phyloP scores from a whole-genome alignment of 1,140 invertebrate species.

The Limonius californicus region DNA sequence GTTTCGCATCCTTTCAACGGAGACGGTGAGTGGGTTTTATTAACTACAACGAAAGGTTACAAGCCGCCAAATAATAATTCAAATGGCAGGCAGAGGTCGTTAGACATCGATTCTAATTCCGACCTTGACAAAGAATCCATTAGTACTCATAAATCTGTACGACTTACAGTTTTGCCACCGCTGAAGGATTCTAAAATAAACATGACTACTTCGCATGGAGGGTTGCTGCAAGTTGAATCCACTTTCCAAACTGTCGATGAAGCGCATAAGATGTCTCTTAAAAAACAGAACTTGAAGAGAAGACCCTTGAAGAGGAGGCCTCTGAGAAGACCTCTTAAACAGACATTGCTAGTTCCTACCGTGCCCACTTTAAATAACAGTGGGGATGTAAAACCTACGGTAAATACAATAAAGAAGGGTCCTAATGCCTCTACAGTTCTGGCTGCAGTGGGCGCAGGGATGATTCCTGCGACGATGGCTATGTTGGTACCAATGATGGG shows the following conservation, averaged over 20 bases:
- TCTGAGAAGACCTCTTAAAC: background rate
- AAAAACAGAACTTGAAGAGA: conserved; percentile 29
- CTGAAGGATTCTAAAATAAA: conserved; percentile 59
- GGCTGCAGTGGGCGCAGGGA: conserved; percentile 70
- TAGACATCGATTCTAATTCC: conserved; percentile 41
- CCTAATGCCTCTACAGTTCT: conserved; percentile 51
- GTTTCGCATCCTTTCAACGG: conserved; percentile 57
- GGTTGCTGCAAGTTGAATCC: conserved; percentile 68
- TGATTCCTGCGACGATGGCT: conserved; percentile 74
- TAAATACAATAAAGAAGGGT: background rate
- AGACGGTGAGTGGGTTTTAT: conserved; percentile 70
- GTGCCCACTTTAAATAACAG: background rate
- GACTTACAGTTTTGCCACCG: conserved; percentile 67
- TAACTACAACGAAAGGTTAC: conserved; percentile 74
- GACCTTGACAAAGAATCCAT: conserved; percentile 31
- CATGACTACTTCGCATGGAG: conserved; percentile 70
- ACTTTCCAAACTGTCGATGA: conserved; percentile 67
- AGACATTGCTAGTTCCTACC: conserved; percentile 4
- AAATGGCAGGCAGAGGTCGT: conserved; percentile 48
- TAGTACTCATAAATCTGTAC: conserved; percentile 55
- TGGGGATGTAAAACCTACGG: background rate
- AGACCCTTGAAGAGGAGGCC: conserved; percentile 11
- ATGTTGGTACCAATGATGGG: conserved; percentile 74
- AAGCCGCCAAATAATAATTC: conserved; percentile 48
- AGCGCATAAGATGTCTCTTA: conserved; percentile 35